Conservation (phyloP, 2,888 invertebrate species). For the Lochmaea crataegi region DNA sequence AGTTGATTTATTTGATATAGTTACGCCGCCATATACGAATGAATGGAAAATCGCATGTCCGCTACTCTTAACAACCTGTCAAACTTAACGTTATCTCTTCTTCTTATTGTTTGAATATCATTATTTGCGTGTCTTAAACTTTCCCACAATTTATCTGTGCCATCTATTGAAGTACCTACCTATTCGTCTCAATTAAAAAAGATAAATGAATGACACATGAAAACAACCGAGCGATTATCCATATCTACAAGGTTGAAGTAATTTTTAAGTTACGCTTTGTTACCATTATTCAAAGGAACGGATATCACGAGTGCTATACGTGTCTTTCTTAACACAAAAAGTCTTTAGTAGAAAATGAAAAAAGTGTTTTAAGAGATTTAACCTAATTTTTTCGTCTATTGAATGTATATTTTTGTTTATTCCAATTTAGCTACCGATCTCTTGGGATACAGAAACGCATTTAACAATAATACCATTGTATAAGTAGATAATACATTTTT, state of each 20-base stretch:
- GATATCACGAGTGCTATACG: conserved; percentile 23
- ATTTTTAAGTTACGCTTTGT: conserved; percentile 38
- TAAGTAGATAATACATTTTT: too few species aligned
- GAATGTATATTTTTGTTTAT: too few species aligned
- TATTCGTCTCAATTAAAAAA: conserved; percentile 35
- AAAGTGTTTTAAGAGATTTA: too few species aligned
- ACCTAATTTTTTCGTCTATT: too few species aligned
- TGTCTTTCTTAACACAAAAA: background rate
- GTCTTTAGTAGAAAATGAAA: background rate
- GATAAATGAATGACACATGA: conserved; percentile 33
- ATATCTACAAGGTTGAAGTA: conserved; percentile 37
- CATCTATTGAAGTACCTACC: conserved; percentile 24
- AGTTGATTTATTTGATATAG: background rate
- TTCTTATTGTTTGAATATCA: conserved; percentile 22
- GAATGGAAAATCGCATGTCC: background rate
- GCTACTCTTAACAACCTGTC: background rate
- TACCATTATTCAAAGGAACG: conserved; percentile 36
- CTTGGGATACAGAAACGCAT: too few species aligned
- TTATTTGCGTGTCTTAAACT: conserved; percentile 1
- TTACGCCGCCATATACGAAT: background rate
- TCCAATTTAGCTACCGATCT: too few species aligned
- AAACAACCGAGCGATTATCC: conserved; percentile 30
- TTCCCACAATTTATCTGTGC: conserved; percentile 32
- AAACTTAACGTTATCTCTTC: conserved; percentile 8
- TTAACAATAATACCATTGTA: too few species aligned